Evolutionary conservation across 1,140 invertebrate species (phyloP), one percentile per base, ranked within the genome.

Genomic region (Drosophila obscura): DNA sequence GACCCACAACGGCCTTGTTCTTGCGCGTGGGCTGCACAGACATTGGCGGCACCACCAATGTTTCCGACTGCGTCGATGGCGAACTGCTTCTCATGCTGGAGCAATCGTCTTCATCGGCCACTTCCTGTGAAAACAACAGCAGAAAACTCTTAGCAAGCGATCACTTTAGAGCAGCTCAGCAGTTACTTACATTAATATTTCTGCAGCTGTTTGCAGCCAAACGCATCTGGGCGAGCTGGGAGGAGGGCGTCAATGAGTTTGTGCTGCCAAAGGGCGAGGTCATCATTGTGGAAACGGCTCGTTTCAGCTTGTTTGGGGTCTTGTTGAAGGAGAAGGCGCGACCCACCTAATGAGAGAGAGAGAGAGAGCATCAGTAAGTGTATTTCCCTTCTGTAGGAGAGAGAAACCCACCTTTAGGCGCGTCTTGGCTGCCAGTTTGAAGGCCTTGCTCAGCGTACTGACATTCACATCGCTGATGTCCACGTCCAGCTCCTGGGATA

Each of bases 281-380:
- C 95, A 98, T 97, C 94, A 97, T 96, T n/a, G 97, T 97, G 9
- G 97, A 98, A 88, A 98, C 96, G 4, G 98, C 97, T 55, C 97
- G 94, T 93, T 98, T 98, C 75, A 98, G 91, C 92, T 97, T 98
- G 53, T 96, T 97, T 19, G 97, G 97, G 5, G 97, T 98, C 92
- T 97, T 97, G 92, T 97, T 98, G 92, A 98, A 97, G 57, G 97
- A 98, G 84, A 99, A 96, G 58, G 97, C 97, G 75, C 97, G 94
- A 50, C 96, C 96, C 19, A 99, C 94, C 94, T 94, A 56, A 15
- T 19, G 4, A 24, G 8, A 5, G 11, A 48, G 22, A 49, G 49
- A 44, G 64, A 48, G 8, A 0, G 15, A 4, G 7, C 8, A 19
- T 63, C 26, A n/a, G n/a, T 15, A 9, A 35, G 4, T n/a, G 53